Base-by-base conservation (phyloP, 2,113 vertebrate species). In the Oreochromis tanganicae region DNA sequence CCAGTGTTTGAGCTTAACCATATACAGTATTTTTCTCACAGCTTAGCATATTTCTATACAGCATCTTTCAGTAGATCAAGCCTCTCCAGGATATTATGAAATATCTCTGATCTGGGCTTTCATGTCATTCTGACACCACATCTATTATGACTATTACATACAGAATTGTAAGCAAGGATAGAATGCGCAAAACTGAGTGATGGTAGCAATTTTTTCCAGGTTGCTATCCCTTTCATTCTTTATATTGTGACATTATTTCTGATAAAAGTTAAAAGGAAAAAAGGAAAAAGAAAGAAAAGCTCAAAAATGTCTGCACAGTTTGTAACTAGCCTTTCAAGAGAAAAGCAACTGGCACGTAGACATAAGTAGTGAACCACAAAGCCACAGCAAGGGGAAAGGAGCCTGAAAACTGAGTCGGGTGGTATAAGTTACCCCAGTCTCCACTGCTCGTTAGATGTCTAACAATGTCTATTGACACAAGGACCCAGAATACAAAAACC, bases 341-440 rank as follows among this genome's bases (percentile, higher is more conserved):
- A 87, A 90, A 94, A 92, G 84, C 88, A 90, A 89, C 91, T 93
- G 94, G 90, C 92, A 83, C 14, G 13, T 89, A 93, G 92, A 93
- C 87, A 82, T 57, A 21, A 83, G 91, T 56, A 43, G 13, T 71
- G 61, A 89, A 91, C 95, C 95, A 94, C 95, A 95, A 95, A 95
- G 91, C 94, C 95, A 92, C 95, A 94, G 92, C 86, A 78, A 94
- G 92, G 85, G 86, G 90, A 93, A 91, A 81, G 87, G 78, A 90
- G 93, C 11, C 90, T 89, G 92, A 92, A 89, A 94, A 85, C 83
- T 66, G 63, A 90, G 84, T 90, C 55, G 90, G 86, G 80, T 87
- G 91, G 92, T 95, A 88, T 90, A 84, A 93, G 87, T 94, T 91
- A 91, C 93, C 84, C 83, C 85, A 88, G 92, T 88, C 87, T 91